These are phyloP conservation scores for Trissolcus japonicus DNA, from an alignment of 2,888 invertebrate species.

Conservation along the genomic window DNA sequence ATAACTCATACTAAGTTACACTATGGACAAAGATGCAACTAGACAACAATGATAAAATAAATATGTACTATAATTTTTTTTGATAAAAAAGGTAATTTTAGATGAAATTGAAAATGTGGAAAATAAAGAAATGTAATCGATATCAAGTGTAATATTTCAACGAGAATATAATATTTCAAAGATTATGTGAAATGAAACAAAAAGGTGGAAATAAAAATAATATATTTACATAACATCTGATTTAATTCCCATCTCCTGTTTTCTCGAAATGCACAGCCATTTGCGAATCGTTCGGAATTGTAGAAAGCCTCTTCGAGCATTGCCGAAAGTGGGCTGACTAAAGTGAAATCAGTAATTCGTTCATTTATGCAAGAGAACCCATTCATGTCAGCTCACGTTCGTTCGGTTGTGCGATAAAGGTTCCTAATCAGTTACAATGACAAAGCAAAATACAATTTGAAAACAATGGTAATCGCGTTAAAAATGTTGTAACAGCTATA, in stretches of 20 bases:
- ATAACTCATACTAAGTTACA: no score
- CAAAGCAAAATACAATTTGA: constrained; percentile 50
- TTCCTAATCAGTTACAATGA: constrained; percentile 48
- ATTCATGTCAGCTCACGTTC: constrained; percentile 51
- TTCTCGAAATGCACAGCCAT: constrained; percentile 8
- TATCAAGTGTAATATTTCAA: no score
- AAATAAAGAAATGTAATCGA: no score
- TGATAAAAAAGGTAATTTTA: no score
- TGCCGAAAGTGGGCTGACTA: constrained; percentile 9
- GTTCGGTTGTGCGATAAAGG: constrained; percentile 43
- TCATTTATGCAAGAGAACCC: constrained; percentile 50
- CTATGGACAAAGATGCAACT: no score
- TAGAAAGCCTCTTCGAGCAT: constrained; percentile 25
- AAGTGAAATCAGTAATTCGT: constrained; percentile 45
- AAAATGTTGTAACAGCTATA: constrained; percentile 48
- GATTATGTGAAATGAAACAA: not conserved
- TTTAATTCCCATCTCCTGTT: no score
- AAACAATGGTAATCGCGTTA: constrained; percentile 50
- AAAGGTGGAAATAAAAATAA: not conserved
- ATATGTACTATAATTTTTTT: no score
- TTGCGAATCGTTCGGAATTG: constrained; percentile 2
- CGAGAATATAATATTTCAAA: no score
- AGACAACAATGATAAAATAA: no score
- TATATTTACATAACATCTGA: not conserved
- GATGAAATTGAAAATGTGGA: no score